These are phyloP conservation scores for Nomada fucata DNA, from an alignment of 2,888 invertebrate genomes.

Conservation along the genomic window DNA sequence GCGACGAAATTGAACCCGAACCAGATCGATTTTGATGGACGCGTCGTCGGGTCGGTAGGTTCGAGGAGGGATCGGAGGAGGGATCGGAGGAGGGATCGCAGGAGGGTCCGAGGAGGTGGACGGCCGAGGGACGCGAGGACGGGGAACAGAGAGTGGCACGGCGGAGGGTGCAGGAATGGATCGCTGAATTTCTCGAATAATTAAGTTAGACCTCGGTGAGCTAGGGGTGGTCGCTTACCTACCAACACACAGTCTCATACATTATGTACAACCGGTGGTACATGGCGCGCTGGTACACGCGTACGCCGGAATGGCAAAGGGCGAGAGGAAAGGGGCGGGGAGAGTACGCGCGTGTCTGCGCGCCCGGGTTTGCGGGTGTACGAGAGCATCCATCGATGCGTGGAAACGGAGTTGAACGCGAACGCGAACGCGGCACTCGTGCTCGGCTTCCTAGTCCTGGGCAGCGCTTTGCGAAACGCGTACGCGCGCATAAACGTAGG, in stretches of 20 bases:
- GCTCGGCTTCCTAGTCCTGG: conserved; percentile 41
- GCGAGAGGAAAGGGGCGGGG: not conserved
- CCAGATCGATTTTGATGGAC: conserved; percentile 27
- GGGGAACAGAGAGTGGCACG: conserved; percentile 37
- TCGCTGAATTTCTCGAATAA: conserved; percentile 84
- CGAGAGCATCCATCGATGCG: conserved; percentile 43
- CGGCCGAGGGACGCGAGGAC: conserved; percentile 40
- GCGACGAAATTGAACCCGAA: not conserved
- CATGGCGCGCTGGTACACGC: conserved; percentile 69
- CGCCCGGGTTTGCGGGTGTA: not conserved
- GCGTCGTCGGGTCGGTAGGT: conserved; percentile 23
- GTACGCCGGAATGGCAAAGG: conserved; percentile 39
- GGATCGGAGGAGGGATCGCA: conserved; percentile 33
- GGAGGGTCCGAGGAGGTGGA: conserved; percentile 46
- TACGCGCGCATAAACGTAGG: conserved; percentile 39
- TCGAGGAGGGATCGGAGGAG: conserved; percentile 36
- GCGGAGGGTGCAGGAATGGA: conserved; percentile 79
- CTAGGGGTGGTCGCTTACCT: conserved; percentile 81
- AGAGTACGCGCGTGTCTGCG: not conserved
- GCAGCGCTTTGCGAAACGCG: conserved; percentile 44
- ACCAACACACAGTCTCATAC: conserved; percentile 82
- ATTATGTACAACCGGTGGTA: conserved; percentile 81
- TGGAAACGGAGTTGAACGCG: conserved; percentile 46
- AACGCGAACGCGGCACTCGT: conserved; percentile 31
- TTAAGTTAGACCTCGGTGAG: conserved; percentile 83